Evolutionary conservation across 1,140 invertebrate species (phyloP).

Genomic region (Drosophila mayri): DNA sequence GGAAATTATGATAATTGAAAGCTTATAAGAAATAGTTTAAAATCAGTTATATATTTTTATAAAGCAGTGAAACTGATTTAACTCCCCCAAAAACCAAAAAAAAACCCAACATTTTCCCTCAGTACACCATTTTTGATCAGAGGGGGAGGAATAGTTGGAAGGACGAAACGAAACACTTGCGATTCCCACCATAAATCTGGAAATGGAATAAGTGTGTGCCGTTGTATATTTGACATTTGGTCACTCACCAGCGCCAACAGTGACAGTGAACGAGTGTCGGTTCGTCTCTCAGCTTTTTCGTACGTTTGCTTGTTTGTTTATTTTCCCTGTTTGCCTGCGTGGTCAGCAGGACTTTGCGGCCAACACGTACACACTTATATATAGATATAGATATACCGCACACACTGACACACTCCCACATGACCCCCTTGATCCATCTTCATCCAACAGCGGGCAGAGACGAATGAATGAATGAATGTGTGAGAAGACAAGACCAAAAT

Average conservation of each 20-base stretch:
- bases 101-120: not conserved
- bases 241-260: constrained; percentile 61
- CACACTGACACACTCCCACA: not conserved
- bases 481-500: constrained; percentile 38
- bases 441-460: constrained; percentile 20
- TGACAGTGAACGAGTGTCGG: constrained; percentile 54
- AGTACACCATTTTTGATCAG: constrained; percentile 16
- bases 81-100: no score
- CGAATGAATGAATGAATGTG: constrained; percentile 5
- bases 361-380: constrained; percentile 7
- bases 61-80: not conserved
- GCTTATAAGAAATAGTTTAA: not conserved
- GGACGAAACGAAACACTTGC: constrained; percentile 31
- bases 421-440: constrained; percentile 12
- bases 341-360: constrained; percentile 54
- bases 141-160: constrained; percentile 4
- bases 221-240: constrained; percentile 78
- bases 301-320: constrained; percentile 17
- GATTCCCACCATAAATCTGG: constrained; percentile 71
- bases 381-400: constrained; percentile 5
- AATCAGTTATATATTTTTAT: no score
- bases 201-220: constrained; percentile 78
- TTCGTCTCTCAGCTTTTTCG: constrained; percentile 8
- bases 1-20: not conserved
- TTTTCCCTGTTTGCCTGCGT: constrained; percentile 48